Evolutionary conservation across 2,113 vertebrate genomes (phyloP).

Genomic region (Lota lota): DNA sequence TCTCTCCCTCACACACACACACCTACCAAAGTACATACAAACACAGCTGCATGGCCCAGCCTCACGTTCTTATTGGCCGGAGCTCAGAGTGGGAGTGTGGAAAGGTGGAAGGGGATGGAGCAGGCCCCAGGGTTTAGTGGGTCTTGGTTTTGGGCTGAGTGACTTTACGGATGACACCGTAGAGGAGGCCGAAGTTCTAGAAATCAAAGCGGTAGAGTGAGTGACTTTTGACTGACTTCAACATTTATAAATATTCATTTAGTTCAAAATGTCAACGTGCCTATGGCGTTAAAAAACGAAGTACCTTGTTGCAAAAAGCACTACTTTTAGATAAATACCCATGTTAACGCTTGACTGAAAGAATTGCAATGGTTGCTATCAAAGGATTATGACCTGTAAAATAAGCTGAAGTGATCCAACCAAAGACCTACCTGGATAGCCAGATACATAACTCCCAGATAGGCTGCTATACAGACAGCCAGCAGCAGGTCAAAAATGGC

Average conservation of each 20-base stretch:
- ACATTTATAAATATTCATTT: neutral
- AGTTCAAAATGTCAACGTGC: neutral
- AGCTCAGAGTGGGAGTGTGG: constrained; percentile 23
- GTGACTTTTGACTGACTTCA: neutral
- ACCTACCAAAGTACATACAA: neutral
- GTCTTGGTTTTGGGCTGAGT: constrained; percentile 85
- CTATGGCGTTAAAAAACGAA: no score
- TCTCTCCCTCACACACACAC: neutral
- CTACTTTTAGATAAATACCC: neutral
- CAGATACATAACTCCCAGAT: constrained; percentile 89
- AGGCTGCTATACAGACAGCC: constrained; percentile 91
- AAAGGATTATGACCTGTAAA: no score
- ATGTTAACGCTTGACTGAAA: neutral
- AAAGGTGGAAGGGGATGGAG: neutral
- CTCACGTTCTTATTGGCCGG: constrained; percentile 35
- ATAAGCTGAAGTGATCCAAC: no score
- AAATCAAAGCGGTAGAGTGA: constrained; percentile 3
- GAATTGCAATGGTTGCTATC: neutral
- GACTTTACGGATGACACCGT: constrained; percentile 82
- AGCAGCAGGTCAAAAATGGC: constrained; percentile 97
- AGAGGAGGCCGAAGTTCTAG: constrained; percentile 90
- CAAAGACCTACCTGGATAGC: constrained; percentile 83
- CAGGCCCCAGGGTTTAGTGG: constrained; percentile 61
- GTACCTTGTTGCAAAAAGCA: neutral
- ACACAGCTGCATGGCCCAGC: constrained; percentile 17